Percentiles rank a stretch among this genome's conserved stretches.
Conservation (phyloP, 2,888 invertebrate species). For the Subacronicta megacephala region DNA sequence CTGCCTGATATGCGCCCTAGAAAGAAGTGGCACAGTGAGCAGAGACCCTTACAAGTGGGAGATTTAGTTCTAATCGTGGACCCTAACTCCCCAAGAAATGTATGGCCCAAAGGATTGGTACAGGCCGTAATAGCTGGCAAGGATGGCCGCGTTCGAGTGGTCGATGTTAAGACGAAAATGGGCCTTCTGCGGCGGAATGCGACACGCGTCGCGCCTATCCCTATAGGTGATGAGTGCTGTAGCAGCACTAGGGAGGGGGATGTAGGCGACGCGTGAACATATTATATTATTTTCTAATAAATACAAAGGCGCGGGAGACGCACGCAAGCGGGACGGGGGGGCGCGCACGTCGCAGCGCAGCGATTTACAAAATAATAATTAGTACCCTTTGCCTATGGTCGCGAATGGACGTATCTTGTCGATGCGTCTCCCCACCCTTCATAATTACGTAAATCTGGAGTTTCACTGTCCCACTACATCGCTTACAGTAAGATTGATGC, state of each 20-base stretch:
- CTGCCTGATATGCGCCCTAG: constrained; percentile 34
- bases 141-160: constrained; percentile 7
- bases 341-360: background rate
- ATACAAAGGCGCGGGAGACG: no score
- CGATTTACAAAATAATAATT: background rate
- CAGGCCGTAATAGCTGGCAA: background rate
- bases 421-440: background rate
- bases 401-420: background rate
- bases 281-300: background rate
- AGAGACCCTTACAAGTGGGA: constrained; percentile 11
- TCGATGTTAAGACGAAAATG: constrained; percentile 2
- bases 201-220: constrained; percentile 1
- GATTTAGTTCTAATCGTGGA: constrained; percentile 18
- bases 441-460: background rate
- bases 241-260: no score
- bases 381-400: background rate
- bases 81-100: constrained; percentile 5
- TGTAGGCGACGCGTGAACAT: constrained; percentile 1
- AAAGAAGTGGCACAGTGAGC: constrained; percentile 18
- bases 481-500: no score
- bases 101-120: constrained; percentile 1
- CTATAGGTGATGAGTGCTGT: constrained; percentile 5
- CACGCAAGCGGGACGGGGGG: no score
- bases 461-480: background rate
- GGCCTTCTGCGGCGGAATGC: constrained; percentile 3